Evolutionary conservation across 2,797 vertebrate genomes (phyloP), one percentile per base, ranked within the genome.

Genomic region (Netta rufina): DNA sequence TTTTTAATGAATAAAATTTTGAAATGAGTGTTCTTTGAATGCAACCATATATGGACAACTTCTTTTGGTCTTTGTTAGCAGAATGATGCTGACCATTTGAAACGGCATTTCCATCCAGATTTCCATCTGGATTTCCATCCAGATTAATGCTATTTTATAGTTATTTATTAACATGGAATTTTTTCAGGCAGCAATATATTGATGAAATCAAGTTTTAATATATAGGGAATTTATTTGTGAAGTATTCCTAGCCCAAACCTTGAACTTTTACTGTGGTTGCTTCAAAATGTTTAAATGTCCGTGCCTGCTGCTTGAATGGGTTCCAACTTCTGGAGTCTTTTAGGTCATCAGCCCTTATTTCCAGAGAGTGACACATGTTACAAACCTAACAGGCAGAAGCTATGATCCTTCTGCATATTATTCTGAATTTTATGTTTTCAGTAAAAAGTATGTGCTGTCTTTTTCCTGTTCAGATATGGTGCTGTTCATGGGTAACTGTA

Each of bases 331-430:
- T 9, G 54, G 22, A 62, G 66, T 10, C 8, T 90, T 92, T 60
- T 32, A 74, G 18, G 9, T 73, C 39, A 53, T 43, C 45, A 33
- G 39, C 81, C 66, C 45, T 86, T 67, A 27, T 64, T 90, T 92
- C 33, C 36, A 74, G 51, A 53, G 86, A 77, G 20, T n/a, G 28
- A 6, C 8, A 74, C 89, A 87, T 74, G 25, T 14, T 80, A 22
- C 24, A 58, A 32, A 8, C 7, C 2, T 54, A 84, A 47, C 5
- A 54, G 12, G 13, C 18, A 71, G n/a, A 76, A 66, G 25, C 16
- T 76, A 38, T 4, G 2, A 11, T 49, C 0, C 0, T 64, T 92
- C 36, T 30, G 17, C 8, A 11, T 30, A 15, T 54, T 73, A 19
- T 15, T 82, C 43, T 57, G 43, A 64, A 75, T 53, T 51, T 61